Percentiles rank a stretch among this genome's conserved stretches.
Conservation (phyloP, 2,797 vertebrate species). For the Bothrops alternatus region DNA sequence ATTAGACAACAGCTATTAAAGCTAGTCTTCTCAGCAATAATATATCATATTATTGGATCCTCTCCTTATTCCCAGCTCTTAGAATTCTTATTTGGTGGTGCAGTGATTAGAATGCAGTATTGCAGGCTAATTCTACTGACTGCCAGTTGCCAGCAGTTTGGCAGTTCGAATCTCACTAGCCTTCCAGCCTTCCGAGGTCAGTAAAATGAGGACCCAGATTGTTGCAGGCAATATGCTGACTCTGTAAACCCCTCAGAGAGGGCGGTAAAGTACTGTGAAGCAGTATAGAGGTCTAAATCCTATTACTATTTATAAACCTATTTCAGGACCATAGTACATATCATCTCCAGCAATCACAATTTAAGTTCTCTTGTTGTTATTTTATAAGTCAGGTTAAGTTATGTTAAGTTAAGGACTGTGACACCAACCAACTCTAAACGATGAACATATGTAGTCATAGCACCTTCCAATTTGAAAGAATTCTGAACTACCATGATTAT, state of each 20-base stretch:
- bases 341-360: background rate
- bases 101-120: background rate
- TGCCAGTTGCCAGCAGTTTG: background rate
- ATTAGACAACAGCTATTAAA: background rate
- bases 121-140: background rate
- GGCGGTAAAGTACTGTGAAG: background rate
- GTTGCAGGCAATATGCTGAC: background rate
- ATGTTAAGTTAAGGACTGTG: background rate
- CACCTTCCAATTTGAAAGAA: background rate
- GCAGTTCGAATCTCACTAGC: background rate
- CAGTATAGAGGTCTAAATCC: background rate
- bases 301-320: background rate
- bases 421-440: background rate
- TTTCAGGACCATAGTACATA: background rate
- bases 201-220: background rate
- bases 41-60: background rate
- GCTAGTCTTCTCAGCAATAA: background rate
- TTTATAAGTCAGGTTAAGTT: background rate
- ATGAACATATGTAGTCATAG: background rate
- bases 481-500: background rate
- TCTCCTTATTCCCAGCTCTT: background rate
- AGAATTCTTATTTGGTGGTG: background rate
- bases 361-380: background rate
- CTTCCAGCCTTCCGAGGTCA: background rate
- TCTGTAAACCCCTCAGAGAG: background rate